phyloP scores from a whole-genome alignment of 2,888 invertebrate genomes.

The Leptinotarsa haldemani region DNA sequence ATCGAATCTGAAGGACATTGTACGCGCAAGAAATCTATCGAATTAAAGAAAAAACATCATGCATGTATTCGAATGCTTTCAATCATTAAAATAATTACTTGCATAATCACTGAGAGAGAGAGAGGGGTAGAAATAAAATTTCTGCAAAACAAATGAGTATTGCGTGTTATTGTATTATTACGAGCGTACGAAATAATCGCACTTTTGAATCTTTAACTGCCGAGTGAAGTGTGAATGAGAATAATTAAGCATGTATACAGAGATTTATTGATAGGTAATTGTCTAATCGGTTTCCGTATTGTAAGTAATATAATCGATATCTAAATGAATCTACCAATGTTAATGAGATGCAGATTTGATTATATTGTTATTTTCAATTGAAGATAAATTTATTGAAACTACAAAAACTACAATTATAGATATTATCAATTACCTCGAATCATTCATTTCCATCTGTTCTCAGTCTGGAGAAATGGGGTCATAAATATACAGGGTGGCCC shows the following conservation, averaged over 20 bases:
- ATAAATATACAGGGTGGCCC: too few relatives aligned
- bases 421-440: too few relatives aligned
- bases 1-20: slow-evolving; percentile 23
- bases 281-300: not conserved
- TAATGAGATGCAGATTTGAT: too few relatives aligned
- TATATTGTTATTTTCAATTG: too few relatives aligned
- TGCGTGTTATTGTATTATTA: slow-evolving; percentile 15
- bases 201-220: not conserved
- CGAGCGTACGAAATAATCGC: slow-evolving; percentile 4
- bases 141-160: slow-evolving; percentile 10
- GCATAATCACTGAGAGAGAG: not conserved
- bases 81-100: slow-evolving; percentile 17
- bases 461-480: too few relatives aligned
- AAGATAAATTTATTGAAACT: too few relatives aligned
- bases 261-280: not conserved
- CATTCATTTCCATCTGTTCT: too few relatives aligned
- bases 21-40: slow-evolving; percentile 18
- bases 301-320: not conserved
- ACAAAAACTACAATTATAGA: too few relatives aligned
- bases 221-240: not conserved
- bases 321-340: not conserved
- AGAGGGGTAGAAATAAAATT: slow-evolving; percentile 13
- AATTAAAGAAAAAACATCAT: slow-evolving; percentile 12
- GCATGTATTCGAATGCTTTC: slow-evolving; percentile 21
- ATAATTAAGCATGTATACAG: not conserved